These are phyloP conservation scores for Drosophila ambigua DNA, from an alignment of 1,140 invertebrate genomes.

Conservation along the genomic window DNA sequence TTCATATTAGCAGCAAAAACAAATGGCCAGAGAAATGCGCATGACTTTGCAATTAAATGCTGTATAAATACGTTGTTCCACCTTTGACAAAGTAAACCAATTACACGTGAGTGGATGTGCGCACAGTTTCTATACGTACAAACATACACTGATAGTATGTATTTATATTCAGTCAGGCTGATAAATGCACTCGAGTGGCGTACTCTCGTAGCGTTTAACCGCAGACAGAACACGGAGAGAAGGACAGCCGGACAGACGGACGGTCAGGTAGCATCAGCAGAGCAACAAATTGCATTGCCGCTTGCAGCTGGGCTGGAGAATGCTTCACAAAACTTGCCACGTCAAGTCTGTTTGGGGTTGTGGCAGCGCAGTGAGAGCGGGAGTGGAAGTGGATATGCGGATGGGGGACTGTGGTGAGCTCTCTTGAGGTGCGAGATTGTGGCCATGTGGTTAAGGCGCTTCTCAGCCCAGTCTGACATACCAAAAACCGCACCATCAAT, in stretches of 20 bases:
- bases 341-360: background rate
- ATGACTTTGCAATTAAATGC: constrained; percentile 46
- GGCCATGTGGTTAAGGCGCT: constrained; percentile 67
- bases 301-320: background rate
- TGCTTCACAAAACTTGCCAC: constrained; percentile 12
- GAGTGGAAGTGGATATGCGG: too few relatives aligned
- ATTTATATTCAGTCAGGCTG: constrained; percentile 35
- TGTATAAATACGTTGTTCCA: constrained; percentile 30
- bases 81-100: constrained; percentile 21
- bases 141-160: constrained; percentile 13
- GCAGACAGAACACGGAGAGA: constrained; percentile 43
- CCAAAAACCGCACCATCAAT: constrained; percentile 66
- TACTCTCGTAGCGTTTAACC: constrained; percentile 59
- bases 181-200: constrained; percentile 56
- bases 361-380: background rate
- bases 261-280: background rate
- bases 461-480: constrained; percentile 3
- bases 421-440: constrained; percentile 32
- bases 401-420: background rate
- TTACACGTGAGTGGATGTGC: constrained; percentile 21
- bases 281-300: constrained; percentile 68
- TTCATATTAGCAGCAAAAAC: constrained; percentile 7
- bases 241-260: background rate
- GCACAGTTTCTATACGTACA: background rate
- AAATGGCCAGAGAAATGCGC: constrained; percentile 22